Base-by-base conservation (phyloP, 2,113 vertebrate species). In the Sterrhoptilus dennistouni region DNA sequence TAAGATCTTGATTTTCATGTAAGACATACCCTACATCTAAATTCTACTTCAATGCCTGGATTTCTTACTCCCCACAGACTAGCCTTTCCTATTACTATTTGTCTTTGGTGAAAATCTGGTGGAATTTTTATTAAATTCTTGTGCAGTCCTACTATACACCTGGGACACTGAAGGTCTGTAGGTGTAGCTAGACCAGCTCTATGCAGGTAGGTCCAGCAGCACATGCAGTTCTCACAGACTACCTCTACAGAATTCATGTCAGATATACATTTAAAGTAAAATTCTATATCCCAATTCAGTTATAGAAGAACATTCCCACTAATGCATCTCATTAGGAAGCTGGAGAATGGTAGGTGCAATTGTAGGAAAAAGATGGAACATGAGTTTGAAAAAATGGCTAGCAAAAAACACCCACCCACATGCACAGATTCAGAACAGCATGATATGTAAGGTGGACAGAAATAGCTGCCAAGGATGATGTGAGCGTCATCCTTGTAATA, bases 391-490 rank as follows among this genome's bases (percentile, higher is more conserved):
- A 77, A 92, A 95, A 75, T 9, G 38, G 54, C 79, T 78, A 70
- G 75, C 50, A 90, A 90, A 95, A 95, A 69, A 9, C 45, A 91
- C 25, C 74, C 66, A 89, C 84, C 38, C 87, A 88, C 86, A 65
- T 42, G 45, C 59, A 89, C 0, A 0, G 68, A 92, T 92, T 12
- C 68, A 88, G 79, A 95, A 87, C 82, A 93, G 77, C 63, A 65
- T 50, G 70, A 14, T 59, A 72, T 18, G 50, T 57, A 91, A 94
- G 50, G 45, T 52, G 74, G 38, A 89, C 61, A 90, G 71, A 94
- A 80, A 69, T 59, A 90, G 66, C 68, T 94, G 85, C 90, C 92
- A 93, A 87, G 61, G 40, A 71, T 90, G 75, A 89, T 54, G 57
- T 47, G 68, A 94, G 63, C 44, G 77, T 52, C 50, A 52, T 52